Percentiles rank a stretch among this genome's conserved stretches.
Conservation (phyloP, 2,113 vertebrate genomes). For the Hippocampus abdominalis region DNA sequence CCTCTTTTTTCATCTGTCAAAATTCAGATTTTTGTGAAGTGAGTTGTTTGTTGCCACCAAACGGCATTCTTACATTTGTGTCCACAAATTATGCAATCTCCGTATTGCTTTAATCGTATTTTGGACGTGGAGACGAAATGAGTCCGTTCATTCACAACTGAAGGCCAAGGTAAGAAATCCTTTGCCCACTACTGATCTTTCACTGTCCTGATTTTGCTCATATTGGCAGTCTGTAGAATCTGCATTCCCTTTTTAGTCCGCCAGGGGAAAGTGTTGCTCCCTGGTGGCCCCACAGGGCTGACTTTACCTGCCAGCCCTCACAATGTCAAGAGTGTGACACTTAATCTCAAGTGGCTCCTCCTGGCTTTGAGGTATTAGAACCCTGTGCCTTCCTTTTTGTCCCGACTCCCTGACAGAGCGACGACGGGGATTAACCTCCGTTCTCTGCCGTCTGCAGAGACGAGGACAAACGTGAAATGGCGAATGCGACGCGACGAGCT, state of each 20-base stretch:
- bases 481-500: conserved; percentile 20
- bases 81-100: too few species aligned
- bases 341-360: conserved; percentile 48
- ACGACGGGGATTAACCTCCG: conserved; percentile 44
- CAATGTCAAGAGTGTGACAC: conserved; percentile 50
- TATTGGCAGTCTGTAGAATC: background rate
- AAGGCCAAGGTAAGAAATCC: too few species aligned
- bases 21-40: too few species aligned
- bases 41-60: too few species aligned
- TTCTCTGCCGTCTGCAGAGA: conserved; percentile 26
- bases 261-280: conserved; percentile 57
- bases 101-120: too few species aligned
- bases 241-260: conserved; percentile 12
- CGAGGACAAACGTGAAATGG: conserved; percentile 21
- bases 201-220: too few species aligned
- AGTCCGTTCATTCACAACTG: too few species aligned
- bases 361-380: conserved; percentile 43
- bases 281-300: conserved; percentile 35
- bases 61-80: too few species aligned
- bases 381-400: conserved; percentile 10
- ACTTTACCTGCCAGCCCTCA: conserved; percentile 60
- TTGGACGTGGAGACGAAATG: too few species aligned
- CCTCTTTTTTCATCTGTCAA: too few species aligned
- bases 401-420: conserved; percentile 28
- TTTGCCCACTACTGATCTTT: too few species aligned